Evolutionary conservation across 2,113 vertebrate genomes (phyloP).

Genomic region (Pavo muticus): DNA sequence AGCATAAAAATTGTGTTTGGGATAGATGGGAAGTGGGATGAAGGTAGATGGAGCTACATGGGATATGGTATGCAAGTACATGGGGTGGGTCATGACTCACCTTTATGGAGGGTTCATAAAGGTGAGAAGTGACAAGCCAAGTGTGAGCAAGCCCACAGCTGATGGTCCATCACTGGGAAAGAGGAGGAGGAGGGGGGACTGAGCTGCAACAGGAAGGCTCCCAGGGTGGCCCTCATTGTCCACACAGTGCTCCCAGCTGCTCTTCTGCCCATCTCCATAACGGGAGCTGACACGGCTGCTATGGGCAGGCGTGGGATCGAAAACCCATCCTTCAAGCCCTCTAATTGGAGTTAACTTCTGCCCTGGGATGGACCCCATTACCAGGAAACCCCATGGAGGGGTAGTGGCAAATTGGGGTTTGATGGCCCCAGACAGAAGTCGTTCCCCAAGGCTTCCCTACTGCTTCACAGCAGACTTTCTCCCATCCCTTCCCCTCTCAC

Average conservation of each 20-base stretch:
- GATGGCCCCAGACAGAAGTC: background rate
- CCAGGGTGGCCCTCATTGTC: constrained; percentile 44
- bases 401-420: background rate
- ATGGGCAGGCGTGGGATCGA: background rate
- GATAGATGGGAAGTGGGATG: background rate
- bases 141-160: rapidly evolving
- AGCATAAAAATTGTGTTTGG: background rate
- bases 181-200: background rate
- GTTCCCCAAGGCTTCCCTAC: background rate
- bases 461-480: background rate
- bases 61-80: background rate
- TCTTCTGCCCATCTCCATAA: constrained; percentile 36
- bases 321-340: background rate
- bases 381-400: constrained; percentile 14
- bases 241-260: constrained; percentile 35
- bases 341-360: constrained; percentile 62
- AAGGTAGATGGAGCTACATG: background rate
- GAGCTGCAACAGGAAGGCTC: background rate
- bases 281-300: constrained; percentile 47
- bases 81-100: background rate
- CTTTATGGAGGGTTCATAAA: background rate
- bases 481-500: background rate
- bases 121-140: rapidly evolving
- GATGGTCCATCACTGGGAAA: background rate
- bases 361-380: constrained; percentile 46